These are phyloP conservation scores for Odontamblyopus rebecca DNA, from an alignment of 2,797 vertebrate genomes.

Conservation along the genomic window DNA sequence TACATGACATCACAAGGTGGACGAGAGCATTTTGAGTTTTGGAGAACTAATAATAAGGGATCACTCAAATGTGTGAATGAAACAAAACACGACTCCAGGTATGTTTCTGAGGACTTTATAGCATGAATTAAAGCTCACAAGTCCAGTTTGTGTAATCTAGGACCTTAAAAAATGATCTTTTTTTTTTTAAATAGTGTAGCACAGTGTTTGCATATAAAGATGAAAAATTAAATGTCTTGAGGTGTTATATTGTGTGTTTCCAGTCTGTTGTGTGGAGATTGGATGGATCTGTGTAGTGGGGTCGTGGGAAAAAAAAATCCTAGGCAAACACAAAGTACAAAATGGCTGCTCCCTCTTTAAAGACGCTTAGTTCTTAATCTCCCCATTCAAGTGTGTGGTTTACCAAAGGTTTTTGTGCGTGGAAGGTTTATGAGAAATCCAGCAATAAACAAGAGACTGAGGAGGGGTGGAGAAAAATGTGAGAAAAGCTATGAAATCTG, in stretches of 20 bases:
- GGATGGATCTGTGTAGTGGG: slow-evolving; percentile 20
- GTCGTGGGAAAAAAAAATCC: slow-evolving; percentile 43
- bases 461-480: not conserved
- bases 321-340: slow-evolving; percentile 41
- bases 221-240: too few species aligned
- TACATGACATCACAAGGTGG: too few species aligned
- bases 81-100: too few species aligned
- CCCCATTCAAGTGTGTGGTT: slow-evolving; percentile 48
- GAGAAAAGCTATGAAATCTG: not conserved
- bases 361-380: slow-evolving; percentile 58
- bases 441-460: slow-evolving; percentile 43
- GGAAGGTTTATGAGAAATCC: slow-evolving; percentile 48
- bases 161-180: too few species aligned
- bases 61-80: too few species aligned
- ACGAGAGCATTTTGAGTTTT: too few species aligned
- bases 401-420: slow-evolving; percentile 37
- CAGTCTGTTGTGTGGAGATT: slow-evolving; percentile 29
- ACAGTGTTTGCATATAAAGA: too few species aligned
- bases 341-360: slow-evolving; percentile 50
- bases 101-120: too few species aligned
- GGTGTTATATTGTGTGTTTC: slow-evolving; percentile 21
- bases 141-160: too few species aligned
- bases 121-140: too few species aligned
- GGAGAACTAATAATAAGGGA: too few species aligned
- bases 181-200: too few species aligned